Conservation (phyloP, 1,140 invertebrate species). For the Danaus melanippus region DNA sequence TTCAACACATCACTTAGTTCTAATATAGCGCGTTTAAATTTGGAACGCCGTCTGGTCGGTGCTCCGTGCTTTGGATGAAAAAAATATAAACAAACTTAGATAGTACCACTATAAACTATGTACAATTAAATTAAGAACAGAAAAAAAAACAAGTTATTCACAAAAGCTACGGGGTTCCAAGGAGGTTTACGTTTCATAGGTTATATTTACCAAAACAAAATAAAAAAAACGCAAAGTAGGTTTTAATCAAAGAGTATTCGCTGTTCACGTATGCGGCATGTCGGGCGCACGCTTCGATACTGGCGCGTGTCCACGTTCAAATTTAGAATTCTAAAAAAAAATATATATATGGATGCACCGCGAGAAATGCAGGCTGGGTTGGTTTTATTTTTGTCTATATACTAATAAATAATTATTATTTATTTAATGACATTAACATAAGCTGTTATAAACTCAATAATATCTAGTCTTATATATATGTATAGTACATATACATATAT, state of each 20-base stretch:
- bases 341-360: slow-evolving; percentile 41
- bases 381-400: slow-evolving; percentile 42
- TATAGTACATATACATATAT: too few relatives aligned
- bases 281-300: slow-evolving; percentile 45
- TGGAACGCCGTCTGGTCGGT: slow-evolving; percentile 42
- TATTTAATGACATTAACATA: slow-evolving; percentile 16
- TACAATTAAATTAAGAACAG: not conserved
- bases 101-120: slow-evolving; percentile 1
- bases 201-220: not conserved
- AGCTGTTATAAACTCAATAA: too few relatives aligned
- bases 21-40: slow-evolving; percentile 31
- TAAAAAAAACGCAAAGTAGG: slow-evolving; percentile 6
- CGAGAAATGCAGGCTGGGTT: slow-evolving; percentile 57
- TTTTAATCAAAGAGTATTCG: slow-evolving; percentile 20
- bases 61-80: slow-evolving; percentile 47
- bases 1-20: slow-evolving; percentile 23
- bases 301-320: slow-evolving; percentile 58
- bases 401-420: slow-evolving; percentile 14
- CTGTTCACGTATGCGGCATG: slow-evolving; percentile 36
- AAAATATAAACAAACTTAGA: slow-evolving; percentile 18
- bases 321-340: slow-evolving; percentile 62
- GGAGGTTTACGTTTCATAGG: not conserved
- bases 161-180: slow-evolving; percentile 2
- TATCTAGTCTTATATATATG: too few relatives aligned
- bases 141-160: slow-evolving; percentile 8